Conservation (phyloP, 2,888 invertebrate species). For the Isoperla grammatica region DNA sequence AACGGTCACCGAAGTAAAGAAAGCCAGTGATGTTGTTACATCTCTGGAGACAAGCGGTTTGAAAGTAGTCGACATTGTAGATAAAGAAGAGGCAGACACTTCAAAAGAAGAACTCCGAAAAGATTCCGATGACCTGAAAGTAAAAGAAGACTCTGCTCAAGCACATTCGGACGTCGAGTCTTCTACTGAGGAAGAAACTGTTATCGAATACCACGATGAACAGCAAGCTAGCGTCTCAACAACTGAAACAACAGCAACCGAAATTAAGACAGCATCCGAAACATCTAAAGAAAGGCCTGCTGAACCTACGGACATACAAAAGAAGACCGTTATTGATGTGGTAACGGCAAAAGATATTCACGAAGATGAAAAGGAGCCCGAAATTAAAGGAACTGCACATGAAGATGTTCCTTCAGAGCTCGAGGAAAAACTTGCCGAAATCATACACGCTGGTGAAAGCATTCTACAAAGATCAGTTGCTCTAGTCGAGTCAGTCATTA, state of each 20-base stretch:
- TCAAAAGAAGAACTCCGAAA: background rate
- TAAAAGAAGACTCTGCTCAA: background rate
- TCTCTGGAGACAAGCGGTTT: background rate
- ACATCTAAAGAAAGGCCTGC: too few relatives aligned
- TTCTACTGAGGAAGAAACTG: conserved; percentile 9
- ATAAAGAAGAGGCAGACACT: conserved; percentile 9
- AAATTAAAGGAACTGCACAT: background rate
- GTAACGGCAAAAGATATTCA: background rate
- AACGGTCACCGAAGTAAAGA: too few relatives aligned
- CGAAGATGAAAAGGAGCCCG: conserved; percentile 18
- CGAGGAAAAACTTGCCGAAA: conserved; percentile 1
- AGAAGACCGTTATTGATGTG: background rate
- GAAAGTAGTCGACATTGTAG: conserved; percentile 1
- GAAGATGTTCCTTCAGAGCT: conserved; percentile 2
- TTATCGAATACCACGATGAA: conserved; percentile 8
- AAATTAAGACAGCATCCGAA: too few relatives aligned
- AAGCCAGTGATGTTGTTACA: too few relatives aligned
- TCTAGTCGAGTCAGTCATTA: background rate
- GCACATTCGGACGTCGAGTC: conserved; percentile 5
- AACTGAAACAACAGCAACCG: too few relatives aligned
- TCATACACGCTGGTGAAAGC: conserved; percentile 1
- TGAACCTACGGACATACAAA: too few relatives aligned
- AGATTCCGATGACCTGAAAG: background rate
- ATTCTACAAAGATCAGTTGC: background rate
- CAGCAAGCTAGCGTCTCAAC: background rate